Evolutionary conservation across 2,113 vertebrate species (phyloP).

Genomic region (Urocitellus parryii): DNA sequence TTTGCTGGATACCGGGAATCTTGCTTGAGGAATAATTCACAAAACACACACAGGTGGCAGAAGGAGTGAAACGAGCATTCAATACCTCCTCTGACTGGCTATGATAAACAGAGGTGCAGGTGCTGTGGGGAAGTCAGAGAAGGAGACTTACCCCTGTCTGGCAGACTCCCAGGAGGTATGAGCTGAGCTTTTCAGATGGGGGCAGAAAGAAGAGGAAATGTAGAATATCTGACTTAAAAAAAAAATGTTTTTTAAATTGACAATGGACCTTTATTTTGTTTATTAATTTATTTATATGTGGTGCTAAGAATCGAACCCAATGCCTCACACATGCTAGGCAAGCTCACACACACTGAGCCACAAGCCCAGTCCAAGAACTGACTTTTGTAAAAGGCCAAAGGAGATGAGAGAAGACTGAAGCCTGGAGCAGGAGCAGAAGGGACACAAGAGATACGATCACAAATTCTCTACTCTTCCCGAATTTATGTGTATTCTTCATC

Average conservation of each 20-base stretch:
- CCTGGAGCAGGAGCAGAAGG: neutral
- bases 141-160: neutral
- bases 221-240: neutral
- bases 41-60: neutral
- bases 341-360: too few relatives aligned
- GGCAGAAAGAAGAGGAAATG: neutral
- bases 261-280: too few relatives aligned
- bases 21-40: neutral
- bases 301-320: too few relatives aligned
- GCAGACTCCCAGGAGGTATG: constrained; percentile 7
- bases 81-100: neutral
- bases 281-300: too few relatives aligned
- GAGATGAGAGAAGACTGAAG: neutral
- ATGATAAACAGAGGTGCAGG: neutral
- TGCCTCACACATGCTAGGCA: too few relatives aligned
- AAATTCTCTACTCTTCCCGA: neutral
- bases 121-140: neutral
- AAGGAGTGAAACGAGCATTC: neutral
- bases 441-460: neutral
- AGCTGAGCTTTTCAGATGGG: neutral
- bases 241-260: too few relatives aligned
- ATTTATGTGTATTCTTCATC: constrained; percentile 41
- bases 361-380: neutral
- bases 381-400: neutral
- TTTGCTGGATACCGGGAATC: neutral